Evolutionary conservation across 2,888 invertebrate genomes (phyloP).

Genomic region (Omphaloscelis lunosa): DNA sequence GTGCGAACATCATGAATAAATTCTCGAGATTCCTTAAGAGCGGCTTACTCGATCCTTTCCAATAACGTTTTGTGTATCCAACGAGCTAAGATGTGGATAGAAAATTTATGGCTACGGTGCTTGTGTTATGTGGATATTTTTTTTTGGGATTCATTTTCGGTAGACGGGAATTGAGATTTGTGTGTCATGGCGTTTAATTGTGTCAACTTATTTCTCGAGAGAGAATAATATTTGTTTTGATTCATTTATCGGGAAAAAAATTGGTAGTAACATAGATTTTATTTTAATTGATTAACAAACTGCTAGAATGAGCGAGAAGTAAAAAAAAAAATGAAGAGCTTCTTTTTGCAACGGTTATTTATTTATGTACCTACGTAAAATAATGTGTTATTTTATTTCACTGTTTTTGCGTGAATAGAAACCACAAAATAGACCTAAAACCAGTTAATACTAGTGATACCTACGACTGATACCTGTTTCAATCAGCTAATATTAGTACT

Average conservation of each 20-base stretch:
- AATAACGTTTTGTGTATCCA: slow-evolving; percentile 72
- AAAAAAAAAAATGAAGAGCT: no score
- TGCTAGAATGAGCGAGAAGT: not conserved
- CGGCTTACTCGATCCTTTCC: slow-evolving; percentile 72
- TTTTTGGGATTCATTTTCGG: slow-evolving; percentile 10
- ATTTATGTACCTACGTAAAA: no score
- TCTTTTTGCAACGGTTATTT: no score
- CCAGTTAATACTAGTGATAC: no score
- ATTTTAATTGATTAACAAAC: not conserved
- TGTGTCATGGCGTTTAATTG: not conserved
- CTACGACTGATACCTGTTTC: no score
- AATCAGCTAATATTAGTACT: no score
- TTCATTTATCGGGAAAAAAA: not conserved
- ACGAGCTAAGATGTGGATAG: slow-evolving; percentile 57
- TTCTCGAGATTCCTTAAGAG: slow-evolving; percentile 70
- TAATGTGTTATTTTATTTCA: no score
- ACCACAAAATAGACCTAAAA: no score
- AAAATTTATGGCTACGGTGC: slow-evolving; percentile 55
- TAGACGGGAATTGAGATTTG: slow-evolving; percentile 7
- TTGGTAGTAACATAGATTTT: not conserved
- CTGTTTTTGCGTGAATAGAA: no score
- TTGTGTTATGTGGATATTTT: slow-evolving; percentile 30
- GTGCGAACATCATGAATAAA: slow-evolving; percentile 78
- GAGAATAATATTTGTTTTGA: not conserved
- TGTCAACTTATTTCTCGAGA: not conserved